Evolutionary conservation across 2,888 invertebrate species (phyloP), one percentile per base, ranked within the genome.

Genomic region (Euphydryas editha): DNA sequence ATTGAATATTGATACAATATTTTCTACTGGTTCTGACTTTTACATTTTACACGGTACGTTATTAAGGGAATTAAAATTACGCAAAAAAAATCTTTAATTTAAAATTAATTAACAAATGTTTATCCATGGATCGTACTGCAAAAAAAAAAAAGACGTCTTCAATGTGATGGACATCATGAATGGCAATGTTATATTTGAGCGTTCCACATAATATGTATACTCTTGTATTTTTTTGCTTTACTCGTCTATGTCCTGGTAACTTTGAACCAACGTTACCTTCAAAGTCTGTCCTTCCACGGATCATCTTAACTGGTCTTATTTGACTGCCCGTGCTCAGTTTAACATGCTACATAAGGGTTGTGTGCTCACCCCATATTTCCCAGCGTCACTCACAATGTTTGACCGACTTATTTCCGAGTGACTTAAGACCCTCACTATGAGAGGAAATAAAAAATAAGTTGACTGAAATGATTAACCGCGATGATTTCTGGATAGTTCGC

Each of bases 371-470:
- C 69, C 54, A 54, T 54, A 58, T 67, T 65, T 63, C 49, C 61
- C 58, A 44, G 54, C 54, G 54, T 54, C 58, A 60, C 60, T 59
- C 66, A 65, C 62, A 66, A 65, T 65, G 78, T 78, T 78, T 79
- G 80, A 78, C 78, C 79, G 77, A 81, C 74, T 81, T 80, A 75
- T 69, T 81, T 81, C 78, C 79, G 71, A 75, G 73, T 73, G 78
- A 75, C 69, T 78, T 73, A 71, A 59, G 59, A 37, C 62, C 62
- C 61, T 64, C 58, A 58, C 17, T 39, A 37, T 24, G 54, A 46
- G 57, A 54, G 30, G 57, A 63, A 66, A 62, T 62, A 59, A 66
- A 60, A 66, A 60, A 39, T 51, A 56, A 62, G 51, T 66, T 57
- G 56, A 47, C 44, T 68, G 37, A 30, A 56, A 66, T 57, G 51